Evolutionary conservation across 2,888 invertebrate species (phyloP), one percentile per base, ranked within the genome.

Genomic region (Psylliodes chrysocephalus): DNA sequence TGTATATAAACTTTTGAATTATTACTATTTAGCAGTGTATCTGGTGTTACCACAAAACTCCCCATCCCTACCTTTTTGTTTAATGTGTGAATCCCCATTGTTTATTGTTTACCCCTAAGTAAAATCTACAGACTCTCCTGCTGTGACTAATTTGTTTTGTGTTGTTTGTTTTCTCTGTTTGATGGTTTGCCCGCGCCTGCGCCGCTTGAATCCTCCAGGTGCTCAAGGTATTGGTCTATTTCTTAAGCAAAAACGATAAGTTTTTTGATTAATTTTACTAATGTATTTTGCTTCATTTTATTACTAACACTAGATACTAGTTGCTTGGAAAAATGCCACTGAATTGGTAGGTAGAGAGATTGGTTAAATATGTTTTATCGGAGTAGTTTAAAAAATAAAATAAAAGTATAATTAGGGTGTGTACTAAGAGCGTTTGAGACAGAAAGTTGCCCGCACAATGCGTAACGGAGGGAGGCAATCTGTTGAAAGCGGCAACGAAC

Each of bases 121-220:
- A 42, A 18, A 28, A 18, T 10, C 35, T 54, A 49, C 33, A 40
- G 60, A 57, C 57, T 65, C 53, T 61, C 69, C 64, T 62, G 51
- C 71, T 71, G 71, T 76, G 74, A 82, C 81, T 82, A 82, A 82
- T 76, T 78, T 79, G 79, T 80, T 59, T 73, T 81, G 78, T 82
- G 81, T 82, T 82, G 80, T 83, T 79, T 82, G 80, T 82, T 82
- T 77, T 82, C 79, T 82, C 78, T 57, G 5, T 81, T 81, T 79
- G 76, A 79, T 82, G 82, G 82, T 82, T 74, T 81, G 77, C 77
- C 79, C 80, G 72, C 49, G 59, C 59, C 59, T 63, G 63, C 79
- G 80, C 75, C 80, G 80, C 79, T 80, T 81, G 80, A 80, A 78
- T 76, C 79, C 82, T 79, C 78, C 83, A 84, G 84, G 84, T 85